phyloP scores from a whole-genome alignment of 2,113 vertebrate species.

The Siniperca chuatsi region DNA sequence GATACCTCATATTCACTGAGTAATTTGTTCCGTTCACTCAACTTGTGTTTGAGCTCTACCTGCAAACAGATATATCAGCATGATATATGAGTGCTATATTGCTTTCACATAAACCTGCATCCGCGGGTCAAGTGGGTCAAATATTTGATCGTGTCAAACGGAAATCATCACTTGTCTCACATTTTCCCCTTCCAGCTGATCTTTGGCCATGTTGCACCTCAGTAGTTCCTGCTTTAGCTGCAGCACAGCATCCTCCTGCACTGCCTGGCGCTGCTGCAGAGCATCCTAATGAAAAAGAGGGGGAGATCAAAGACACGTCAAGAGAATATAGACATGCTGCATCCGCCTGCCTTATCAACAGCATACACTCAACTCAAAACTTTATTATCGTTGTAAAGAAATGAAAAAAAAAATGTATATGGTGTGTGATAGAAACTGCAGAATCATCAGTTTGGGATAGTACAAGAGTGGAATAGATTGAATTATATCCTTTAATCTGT shows the following conservation, averaged over 20 bases:
- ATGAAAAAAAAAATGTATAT: not conserved
- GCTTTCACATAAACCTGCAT: constrained; percentile 21
- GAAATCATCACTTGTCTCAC: constrained; percentile 85
- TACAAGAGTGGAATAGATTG: not conserved
- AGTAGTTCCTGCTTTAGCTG: constrained; percentile 97
- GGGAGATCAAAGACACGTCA: constrained; percentile 61
- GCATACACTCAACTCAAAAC: constrained; percentile 12
- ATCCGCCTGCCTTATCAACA: constrained; percentile 34
- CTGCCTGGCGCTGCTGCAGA: constrained; percentile 92
- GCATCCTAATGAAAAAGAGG: constrained; percentile 88
- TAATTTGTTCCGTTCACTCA: constrained; percentile 91
- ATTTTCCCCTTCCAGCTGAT: constrained; percentile 93
- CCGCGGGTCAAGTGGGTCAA: constrained; percentile 33
- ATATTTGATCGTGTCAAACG: constrained; percentile 54
- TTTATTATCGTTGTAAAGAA: constrained; percentile 2
- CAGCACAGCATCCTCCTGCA: constrained; percentile 92
- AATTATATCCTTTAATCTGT: constrained; percentile 47
- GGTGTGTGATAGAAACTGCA: not conserved
- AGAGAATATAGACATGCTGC: constrained; percentile 47
- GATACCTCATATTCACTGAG: constrained; percentile 92
- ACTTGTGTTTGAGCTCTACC: constrained; percentile 92
- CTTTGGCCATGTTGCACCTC: constrained; percentile 93
- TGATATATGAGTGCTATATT: constrained; percentile 16
- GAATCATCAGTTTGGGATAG: not conserved
- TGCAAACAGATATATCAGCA: constrained; percentile 68